Conservation (phyloP, 2,113 vertebrate species). For the Cebidichthys violaceus region DNA sequence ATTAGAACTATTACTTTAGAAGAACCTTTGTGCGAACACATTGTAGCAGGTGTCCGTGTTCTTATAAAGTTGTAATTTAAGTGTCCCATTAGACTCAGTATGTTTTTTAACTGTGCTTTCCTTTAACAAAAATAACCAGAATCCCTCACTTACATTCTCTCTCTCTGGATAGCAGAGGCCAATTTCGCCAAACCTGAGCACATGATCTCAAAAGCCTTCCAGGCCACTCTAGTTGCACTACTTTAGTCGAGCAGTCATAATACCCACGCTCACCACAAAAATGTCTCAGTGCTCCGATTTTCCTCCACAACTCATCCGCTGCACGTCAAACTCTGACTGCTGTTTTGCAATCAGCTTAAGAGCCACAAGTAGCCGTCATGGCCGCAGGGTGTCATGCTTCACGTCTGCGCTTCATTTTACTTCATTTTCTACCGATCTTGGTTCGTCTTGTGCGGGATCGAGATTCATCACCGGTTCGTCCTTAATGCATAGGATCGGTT, state of each 20-base stretch:
- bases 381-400: background rate
- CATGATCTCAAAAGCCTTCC: constrained; percentile 12
- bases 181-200: constrained; percentile 12
- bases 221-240: constrained; percentile 43
- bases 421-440: background rate
- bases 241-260: constrained; percentile 15
- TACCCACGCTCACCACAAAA: background rate
- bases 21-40: no score
- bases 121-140: background rate
- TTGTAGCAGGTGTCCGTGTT: no score
- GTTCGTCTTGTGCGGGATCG: constrained; percentile 1
- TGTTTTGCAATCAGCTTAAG: constrained; percentile 6
- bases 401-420: background rate
- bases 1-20: no score
- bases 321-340: constrained; percentile 8
- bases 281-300: constrained; percentile 27
- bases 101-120: background rate
- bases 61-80: no score
- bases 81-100: background rate
- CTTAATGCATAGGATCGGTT: background rate
- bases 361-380: background rate
- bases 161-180: background rate
- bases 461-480: background rate
- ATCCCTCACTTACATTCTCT: background rate
- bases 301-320: constrained; percentile 13